Conservation (phyloP, 2,888 invertebrate species). For the Ophion ellenae region DNA sequence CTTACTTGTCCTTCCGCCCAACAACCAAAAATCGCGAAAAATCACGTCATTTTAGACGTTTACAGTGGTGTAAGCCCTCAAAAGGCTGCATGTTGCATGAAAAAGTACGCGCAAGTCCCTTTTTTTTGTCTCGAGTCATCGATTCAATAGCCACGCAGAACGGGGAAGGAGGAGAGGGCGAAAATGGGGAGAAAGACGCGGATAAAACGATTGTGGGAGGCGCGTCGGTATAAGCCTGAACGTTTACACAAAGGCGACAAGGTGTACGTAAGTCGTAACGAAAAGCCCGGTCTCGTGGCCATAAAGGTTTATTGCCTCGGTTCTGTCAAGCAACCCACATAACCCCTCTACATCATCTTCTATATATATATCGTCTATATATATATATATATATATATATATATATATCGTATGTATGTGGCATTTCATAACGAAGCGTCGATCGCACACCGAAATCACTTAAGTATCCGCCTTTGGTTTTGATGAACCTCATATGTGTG, state of each 20-base stretch:
- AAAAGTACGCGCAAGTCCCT: not conserved
- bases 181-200: conserved; percentile 24
- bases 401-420: not conserved
- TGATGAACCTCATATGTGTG: no score
- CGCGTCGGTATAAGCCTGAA: conserved; percentile 59
- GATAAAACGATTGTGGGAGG: conserved; percentile 29
- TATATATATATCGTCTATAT: not conserved
- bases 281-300: conserved; percentile 63
- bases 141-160: conserved; percentile 2
- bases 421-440: no score
- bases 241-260: conserved; percentile 66
- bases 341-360: conserved; percentile 39
- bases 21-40: no score
- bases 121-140: not conserved
- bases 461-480: no score
- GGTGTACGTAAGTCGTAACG: conserved; percentile 62
- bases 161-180: conserved; percentile 9
- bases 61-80: not conserved
- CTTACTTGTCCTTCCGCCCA: no score
- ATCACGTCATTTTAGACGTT: no score
- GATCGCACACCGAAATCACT: no score
- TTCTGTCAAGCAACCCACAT: conserved; percentile 55
- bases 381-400: conserved; percentile 3
- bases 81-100: not conserved
- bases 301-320: conserved; percentile 76